phyloP scores from a whole-genome alignment of 1,140 invertebrate genomes.

The Drosophila ambigua region DNA sequence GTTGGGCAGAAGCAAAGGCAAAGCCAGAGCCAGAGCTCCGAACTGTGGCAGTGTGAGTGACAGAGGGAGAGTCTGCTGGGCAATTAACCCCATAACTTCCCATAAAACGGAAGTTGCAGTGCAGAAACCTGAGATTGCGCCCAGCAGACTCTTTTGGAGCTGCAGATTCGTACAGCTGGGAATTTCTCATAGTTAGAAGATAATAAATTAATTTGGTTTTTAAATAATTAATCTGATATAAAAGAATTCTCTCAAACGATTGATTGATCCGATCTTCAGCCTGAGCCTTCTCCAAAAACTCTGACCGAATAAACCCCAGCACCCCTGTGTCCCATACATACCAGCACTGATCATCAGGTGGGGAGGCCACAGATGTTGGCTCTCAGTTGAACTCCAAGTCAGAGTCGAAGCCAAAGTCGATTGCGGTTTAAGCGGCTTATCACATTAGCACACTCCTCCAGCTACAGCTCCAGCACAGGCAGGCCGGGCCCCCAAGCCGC shows the following conservation, averaged over 20 bases:
- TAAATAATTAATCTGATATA: neutral
- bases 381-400: slow-evolving; percentile 28
- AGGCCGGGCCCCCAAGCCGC: neutral
- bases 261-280: slow-evolving; percentile 36
- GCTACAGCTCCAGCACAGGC: no score
- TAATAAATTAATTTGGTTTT: neutral
- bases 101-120: no score
- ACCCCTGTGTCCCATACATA: slow-evolving; percentile 32
- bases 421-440: slow-evolving; percentile 54
- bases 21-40: no score
- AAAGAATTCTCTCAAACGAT: neutral
- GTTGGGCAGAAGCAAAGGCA: slow-evolving; percentile 2
- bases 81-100: no score
- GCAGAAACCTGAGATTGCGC: no score
- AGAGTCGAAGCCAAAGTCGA: slow-evolving; percentile 26
- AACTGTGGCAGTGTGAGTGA: no score
- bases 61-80: neutral
- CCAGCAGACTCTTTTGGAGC: no score
- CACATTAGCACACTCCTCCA: slow-evolving; percentile 55
- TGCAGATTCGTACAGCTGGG: neutral
- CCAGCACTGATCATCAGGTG: slow-evolving; percentile 25
- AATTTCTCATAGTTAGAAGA: neutral
- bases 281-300: no score
- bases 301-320: slow-evolving; percentile 9
- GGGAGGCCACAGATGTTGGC: slow-evolving; percentile 13